phyloP scores from a whole-genome alignment of 2,888 invertebrate genomes.

The Sceliomorpha sp. region DNA sequence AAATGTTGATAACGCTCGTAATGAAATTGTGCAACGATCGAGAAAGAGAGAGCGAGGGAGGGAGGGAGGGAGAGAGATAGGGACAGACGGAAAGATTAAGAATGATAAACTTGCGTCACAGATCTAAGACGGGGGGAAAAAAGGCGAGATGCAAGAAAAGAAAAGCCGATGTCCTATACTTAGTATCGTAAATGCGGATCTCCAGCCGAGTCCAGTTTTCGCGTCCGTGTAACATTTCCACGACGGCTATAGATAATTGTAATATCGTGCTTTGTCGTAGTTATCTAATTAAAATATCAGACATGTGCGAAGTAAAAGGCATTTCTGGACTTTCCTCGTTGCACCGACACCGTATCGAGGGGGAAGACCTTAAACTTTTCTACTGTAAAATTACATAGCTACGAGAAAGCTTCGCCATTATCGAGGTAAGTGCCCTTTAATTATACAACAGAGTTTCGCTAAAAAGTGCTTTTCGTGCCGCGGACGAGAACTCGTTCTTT shows the following conservation, averaged over 20 bases:
- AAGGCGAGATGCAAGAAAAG: neutral
- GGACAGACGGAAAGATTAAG: too few species aligned
- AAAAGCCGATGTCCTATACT: conserved; percentile 7
- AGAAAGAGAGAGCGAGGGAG: too few species aligned
- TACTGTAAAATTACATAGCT: conserved; percentile 59
- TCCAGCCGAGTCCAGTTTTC: conserved; percentile 38
- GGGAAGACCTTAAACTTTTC: conserved; percentile 54
- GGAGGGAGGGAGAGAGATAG: too few species aligned
- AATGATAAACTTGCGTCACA: too few species aligned
- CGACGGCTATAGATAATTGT: conserved; percentile 36
- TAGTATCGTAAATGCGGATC: conserved; percentile 27
- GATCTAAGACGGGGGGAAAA: too few species aligned
- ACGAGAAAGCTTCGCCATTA: conserved; percentile 54
- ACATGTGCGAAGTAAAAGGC: conserved; percentile 46
- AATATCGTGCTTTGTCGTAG: conserved; percentile 49
- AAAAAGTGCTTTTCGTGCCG: conserved; percentile 52
- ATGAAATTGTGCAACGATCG: too few species aligned
- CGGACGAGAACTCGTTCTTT: conserved; percentile 29
- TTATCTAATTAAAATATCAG: conserved; percentile 52
- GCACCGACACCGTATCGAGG: conserved; percentile 24
- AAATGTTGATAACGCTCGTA: too few species aligned
- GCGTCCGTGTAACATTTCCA: conserved; percentile 40
- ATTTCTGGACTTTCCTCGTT: conserved; percentile 37
- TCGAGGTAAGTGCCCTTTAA: conserved; percentile 55
- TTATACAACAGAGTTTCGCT: conserved; percentile 54